Conservation (phyloP, 2,888 invertebrate species). For the Acanthococcus lagerstroemiae region DNA sequence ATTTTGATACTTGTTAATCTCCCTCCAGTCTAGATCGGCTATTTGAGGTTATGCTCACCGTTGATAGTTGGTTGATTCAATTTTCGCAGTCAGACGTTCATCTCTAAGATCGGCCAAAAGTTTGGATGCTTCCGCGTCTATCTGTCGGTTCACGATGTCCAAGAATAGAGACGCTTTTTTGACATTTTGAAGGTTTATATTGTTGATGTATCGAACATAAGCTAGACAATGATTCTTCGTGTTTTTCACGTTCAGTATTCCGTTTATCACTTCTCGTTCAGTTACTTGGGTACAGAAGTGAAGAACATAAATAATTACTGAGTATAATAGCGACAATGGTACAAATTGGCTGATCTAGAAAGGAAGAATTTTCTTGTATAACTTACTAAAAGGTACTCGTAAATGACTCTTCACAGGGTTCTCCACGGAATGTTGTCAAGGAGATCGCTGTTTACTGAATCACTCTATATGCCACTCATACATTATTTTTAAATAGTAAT, state of each 20-base stretch:
- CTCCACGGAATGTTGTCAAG: too few relatives aligned
- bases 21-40: too few relatives aligned
- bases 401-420: too few relatives aligned
- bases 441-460: too few relatives aligned
- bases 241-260: slow-evolving; percentile 82
- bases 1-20: too few relatives aligned
- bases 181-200: slow-evolving; percentile 89
- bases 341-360: too few relatives aligned
- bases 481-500: too few relatives aligned
- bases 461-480: too few relatives aligned
- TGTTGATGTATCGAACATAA: slow-evolving; percentile 90
- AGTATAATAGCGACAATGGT: too few relatives aligned
- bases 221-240: slow-evolving; percentile 92
- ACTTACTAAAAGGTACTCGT: too few relatives aligned
- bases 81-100: slow-evolving; percentile 76
- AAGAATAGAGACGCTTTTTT: slow-evolving; percentile 90
- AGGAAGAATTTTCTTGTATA: background rate
- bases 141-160: slow-evolving; percentile 81
- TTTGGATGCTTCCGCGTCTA: slow-evolving; percentile 88
- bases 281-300: slow-evolving; percentile 63
- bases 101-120: slow-evolving; percentile 80
- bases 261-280: slow-evolving; percentile 94
- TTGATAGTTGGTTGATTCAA: slow-evolving; percentile 78
- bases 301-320: too few relatives aligned
- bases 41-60: slow-evolving; percentile 47